Percentiles rank a stretch among this genome's conserved stretches.
Evolutionary conservation across 2,888 invertebrate species (phyloP).

Genomic region (Willowsia nigromaculata): DNA sequence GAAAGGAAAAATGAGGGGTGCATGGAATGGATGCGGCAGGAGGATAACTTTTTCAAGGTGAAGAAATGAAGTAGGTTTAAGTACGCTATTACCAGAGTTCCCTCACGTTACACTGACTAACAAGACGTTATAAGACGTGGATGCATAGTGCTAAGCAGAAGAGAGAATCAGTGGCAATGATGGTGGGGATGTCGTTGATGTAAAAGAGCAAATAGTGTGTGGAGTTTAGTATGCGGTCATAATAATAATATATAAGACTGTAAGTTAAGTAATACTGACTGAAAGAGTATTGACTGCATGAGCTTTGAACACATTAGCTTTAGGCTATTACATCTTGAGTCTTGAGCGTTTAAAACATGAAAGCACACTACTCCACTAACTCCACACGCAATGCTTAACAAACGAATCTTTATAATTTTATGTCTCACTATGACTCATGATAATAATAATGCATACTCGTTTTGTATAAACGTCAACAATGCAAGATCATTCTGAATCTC

Average conservation of each 20-base stretch:
- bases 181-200: not conserved
- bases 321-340: not conserved
- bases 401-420: too few relatives aligned
- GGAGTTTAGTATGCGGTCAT: not conserved
- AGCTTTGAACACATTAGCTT: slow-evolving; percentile 46
- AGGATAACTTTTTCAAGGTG: slow-evolving; percentile 51
- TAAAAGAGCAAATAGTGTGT: not conserved
- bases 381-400: too few relatives aligned
- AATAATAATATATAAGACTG: not conserved
- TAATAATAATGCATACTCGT: too few relatives aligned
- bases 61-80: slow-evolving; percentile 42
- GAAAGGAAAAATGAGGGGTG: not conserved
- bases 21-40: not conserved
- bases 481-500: too few relatives aligned
- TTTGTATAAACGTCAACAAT: too few relatives aligned
- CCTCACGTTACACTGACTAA: not conserved
- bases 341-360: not conserved
- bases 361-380: not conserved
- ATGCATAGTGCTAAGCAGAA: too few relatives aligned
- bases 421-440: too few relatives aligned
- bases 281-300: slow-evolving; percentile 19
- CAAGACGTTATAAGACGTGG: too few relatives aligned
- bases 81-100: not conserved
- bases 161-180: not conserved
- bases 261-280: not conserved